Evolutionary conservation across 30 jellyfish, hydroid and myxozoan species (phyloP), one percentile per base, ranked within the genome.

Genomic region (Pseudorhiza aurosa): DNA sequence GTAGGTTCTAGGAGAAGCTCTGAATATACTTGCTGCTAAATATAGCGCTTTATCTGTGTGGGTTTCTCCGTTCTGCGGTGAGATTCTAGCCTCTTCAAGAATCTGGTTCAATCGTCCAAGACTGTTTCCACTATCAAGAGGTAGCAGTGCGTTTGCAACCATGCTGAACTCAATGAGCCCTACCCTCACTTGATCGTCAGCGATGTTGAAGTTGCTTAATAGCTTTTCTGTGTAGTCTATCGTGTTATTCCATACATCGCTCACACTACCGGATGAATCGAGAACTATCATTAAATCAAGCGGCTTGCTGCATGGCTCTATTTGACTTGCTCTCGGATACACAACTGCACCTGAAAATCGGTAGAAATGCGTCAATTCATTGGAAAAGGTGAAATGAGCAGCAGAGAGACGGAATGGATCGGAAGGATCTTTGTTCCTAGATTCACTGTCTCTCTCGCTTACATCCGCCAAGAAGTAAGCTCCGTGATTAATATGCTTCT

Each of bases 21-120:
- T 77, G 77, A 93, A 93, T 40, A 86, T 49, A 39, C 83, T 93
- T 8, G 64, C 74, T 36, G 97, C 96, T 6, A 96, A 78, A 15
- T 74, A 72, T 26, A 93, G 44, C 19, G 95, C 99, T 49, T 29
- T 53, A 50, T 93, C 96, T 11, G 88, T 56, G 78, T 85, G 83
- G n/a, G 99, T 93, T 53, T 93, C 93, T 40, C 99, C 99, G 46
- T 93, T 93, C 58, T 93, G 99, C 50, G 99, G 99, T 35, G 81
- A 40, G 45, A 26, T 35, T 21, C 99, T 83, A 17, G 77, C 58
- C 63, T 60, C 70, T 55, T 93, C 96, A 46, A 93, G 64, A 1
- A 80, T 85, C 60, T 79, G 88, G 74, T 75, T 78, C 27, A 87
- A 83, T 36, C 74, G 56, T 28, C 90, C 97, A 30, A 78, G 84